Conservation (phyloP, 1,140 invertebrate species). For the Eufriesea mexicana region DNA sequence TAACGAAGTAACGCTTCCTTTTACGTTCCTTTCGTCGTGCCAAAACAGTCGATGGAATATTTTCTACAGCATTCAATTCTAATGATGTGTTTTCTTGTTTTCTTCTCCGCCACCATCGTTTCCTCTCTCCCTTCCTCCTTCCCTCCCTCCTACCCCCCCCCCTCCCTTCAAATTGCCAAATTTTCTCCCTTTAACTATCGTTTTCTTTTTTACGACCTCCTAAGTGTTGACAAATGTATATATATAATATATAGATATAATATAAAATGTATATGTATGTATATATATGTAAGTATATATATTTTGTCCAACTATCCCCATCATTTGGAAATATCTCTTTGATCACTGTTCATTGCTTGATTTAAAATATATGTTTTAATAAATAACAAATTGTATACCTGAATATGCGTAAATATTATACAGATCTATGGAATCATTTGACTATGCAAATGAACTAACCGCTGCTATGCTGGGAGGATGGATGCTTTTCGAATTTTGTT, state of each 20-base stretch:
- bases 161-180: neutral
- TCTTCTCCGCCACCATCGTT: neutral
- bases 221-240: neutral
- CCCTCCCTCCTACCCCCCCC: no score
- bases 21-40: neutral
- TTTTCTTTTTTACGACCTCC: constrained; percentile 17
- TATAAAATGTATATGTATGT: neutral
- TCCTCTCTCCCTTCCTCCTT: neutral
- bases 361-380: constrained; percentile 42
- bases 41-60: constrained; percentile 6
- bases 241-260: neutral
- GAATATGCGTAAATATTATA: constrained; percentile 48
- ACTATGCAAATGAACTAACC: constrained; percentile 60
- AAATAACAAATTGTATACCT: constrained; percentile 40
- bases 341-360: constrained; percentile 48
- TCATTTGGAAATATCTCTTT: constrained; percentile 20
- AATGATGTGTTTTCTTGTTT: neutral
- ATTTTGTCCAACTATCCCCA: neutral
- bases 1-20: constrained; percentile 25
- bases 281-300: no score
- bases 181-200: constrained; percentile 16
- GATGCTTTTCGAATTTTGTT: constrained; percentile 64
- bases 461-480: constrained; percentile 74
- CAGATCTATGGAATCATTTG: constrained; percentile 47
- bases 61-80: neutral